Conservation (phyloP, 2,113 vertebrate genomes). For the Trinectes maculatus region DNA sequence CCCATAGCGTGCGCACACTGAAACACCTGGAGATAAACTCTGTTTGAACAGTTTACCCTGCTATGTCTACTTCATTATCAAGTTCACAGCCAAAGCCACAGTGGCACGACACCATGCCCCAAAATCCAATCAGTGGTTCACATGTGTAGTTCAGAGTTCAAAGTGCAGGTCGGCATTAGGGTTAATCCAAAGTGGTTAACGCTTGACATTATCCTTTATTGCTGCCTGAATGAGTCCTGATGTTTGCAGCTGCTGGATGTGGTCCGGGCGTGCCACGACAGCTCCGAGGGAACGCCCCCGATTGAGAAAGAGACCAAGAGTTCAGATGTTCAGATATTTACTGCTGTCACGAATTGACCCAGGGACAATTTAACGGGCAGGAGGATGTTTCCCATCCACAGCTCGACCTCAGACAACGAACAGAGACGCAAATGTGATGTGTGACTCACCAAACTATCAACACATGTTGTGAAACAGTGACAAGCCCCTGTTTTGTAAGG, state of each 20-base stretch:
- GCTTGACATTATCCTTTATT: slow-evolving; percentile 12
- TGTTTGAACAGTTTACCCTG: not conserved
- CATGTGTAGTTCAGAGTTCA: not conserved
- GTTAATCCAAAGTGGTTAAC: not conserved
- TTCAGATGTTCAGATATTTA: slow-evolving; percentile 34
- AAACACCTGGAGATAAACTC: slow-evolving; percentile 13
- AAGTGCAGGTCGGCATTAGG: not conserved
- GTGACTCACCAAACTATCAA: slow-evolving; percentile 35
- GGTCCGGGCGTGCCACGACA: slow-evolving; percentile 34
- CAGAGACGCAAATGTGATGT: slow-evolving; percentile 25
- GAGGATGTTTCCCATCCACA: slow-evolving; percentile 23
- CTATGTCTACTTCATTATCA: not conserved
- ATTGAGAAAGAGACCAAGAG: slow-evolving; percentile 48
- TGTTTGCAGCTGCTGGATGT: slow-evolving; percentile 35
- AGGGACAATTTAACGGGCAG: slow-evolving; percentile 44
- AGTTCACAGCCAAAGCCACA: not conserved
- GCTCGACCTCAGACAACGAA: slow-evolving; percentile 39
- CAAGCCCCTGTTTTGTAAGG: slow-evolving; percentile 35
- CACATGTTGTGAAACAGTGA: slow-evolving; percentile 34
- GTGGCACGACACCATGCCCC: not conserved
- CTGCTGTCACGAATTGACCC: slow-evolving; percentile 36
- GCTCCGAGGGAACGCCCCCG: slow-evolving; percentile 12
- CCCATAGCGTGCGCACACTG: not conserved
- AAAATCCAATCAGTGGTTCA: not conserved
- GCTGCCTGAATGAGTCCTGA: slow-evolving; percentile 5